Evolutionary conservation across 2,797 vertebrate genomes (phyloP).

Genomic region (Erpetoichthys calabaricus): DNA sequence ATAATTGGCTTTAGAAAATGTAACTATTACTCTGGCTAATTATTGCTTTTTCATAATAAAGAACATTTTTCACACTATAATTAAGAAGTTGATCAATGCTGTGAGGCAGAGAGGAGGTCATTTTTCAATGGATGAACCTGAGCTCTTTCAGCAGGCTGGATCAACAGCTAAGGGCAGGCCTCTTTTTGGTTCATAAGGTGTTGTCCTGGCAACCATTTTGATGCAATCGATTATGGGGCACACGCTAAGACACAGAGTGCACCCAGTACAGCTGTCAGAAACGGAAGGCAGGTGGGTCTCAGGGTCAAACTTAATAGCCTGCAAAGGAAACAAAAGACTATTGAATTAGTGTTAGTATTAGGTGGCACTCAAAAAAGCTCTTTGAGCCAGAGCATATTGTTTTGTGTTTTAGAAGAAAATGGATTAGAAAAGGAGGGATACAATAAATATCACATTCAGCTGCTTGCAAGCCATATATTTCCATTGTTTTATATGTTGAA

Average conservation of each 20-base stretch:
- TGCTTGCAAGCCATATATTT: no score
- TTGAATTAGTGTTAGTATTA: conserved; percentile 26
- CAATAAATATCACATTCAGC: no score
- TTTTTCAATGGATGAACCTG: conserved; percentile 15
- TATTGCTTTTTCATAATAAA: conserved; percentile 27
- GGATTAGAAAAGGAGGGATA: no score
- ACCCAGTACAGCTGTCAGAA: conserved; percentile 77
- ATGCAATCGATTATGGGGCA: conserved; percentile 92
- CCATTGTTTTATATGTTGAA: no score
- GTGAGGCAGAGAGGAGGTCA: conserved; percentile 20
- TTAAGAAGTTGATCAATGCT: conserved; percentile 37
- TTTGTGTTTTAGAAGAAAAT: conserved; percentile 9
- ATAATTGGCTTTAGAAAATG: conserved; percentile 36
- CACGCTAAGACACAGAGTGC: conserved; percentile 79
- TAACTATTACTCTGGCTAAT: conserved; percentile 29
- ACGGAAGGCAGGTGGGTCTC: conserved; percentile 72
- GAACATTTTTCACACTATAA: conserved; percentile 33
- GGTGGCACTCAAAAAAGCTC: conserved; percentile 15
- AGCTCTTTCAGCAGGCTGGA: conserved; percentile 40
- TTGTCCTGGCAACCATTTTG: conserved; percentile 75
- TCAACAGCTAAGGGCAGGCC: conserved; percentile 65
- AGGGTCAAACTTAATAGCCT: conserved; percentile 81
- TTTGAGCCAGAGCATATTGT: not conserved
- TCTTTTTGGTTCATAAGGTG: conserved; percentile 63
- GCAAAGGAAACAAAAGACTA: conserved; percentile 34